These are phyloP conservation scores for Rhinogobio ventralis DNA, from an alignment of 2,797 vertebrate species.

Conservation along the genomic window DNA sequence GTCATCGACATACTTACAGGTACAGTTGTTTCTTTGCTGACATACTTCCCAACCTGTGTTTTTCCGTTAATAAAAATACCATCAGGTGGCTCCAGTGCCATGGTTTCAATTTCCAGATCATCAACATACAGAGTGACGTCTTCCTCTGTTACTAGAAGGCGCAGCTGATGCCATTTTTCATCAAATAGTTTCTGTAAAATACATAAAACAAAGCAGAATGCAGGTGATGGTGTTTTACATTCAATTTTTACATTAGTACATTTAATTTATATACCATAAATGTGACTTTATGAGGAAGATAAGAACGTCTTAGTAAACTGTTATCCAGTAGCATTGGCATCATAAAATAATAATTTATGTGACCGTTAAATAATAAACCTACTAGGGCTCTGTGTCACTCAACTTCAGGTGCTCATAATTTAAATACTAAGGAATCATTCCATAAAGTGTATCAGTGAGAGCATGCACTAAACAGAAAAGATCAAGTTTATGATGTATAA, in stretches of 20 bases:
- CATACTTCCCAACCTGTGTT: conserved; percentile 97
- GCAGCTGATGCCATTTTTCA: conserved; percentile 94
- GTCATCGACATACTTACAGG: conserved; percentile 80
- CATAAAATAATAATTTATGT: neutral
- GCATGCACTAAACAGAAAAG: neutral
- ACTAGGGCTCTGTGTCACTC: neutral
- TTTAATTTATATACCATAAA: neutral
- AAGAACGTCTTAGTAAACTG: neutral
- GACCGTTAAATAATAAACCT: neutral
- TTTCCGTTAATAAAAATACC: conserved; percentile 96
- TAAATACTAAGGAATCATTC: neutral
- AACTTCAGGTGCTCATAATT: neutral
- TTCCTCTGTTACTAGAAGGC: conserved; percentile 92
- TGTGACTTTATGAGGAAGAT: neutral
- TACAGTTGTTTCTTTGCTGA: conserved; percentile 92
- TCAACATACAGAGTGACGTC: conserved; percentile 92
- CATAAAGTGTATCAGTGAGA: neutral
- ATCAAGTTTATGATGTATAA: neutral
- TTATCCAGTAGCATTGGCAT: conserved; percentile 1
- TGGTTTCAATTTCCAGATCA: conserved; percentile 86
- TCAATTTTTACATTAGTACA: neutral
- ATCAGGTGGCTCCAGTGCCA: conserved; percentile 84
- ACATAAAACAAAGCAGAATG: conserved; percentile 41
- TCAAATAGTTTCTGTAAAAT: conserved; percentile 86
- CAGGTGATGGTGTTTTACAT: neutral